Base-by-base conservation (phyloP, 2,888 invertebrate genomes). In the Myopa tessellatipennis region DNA sequence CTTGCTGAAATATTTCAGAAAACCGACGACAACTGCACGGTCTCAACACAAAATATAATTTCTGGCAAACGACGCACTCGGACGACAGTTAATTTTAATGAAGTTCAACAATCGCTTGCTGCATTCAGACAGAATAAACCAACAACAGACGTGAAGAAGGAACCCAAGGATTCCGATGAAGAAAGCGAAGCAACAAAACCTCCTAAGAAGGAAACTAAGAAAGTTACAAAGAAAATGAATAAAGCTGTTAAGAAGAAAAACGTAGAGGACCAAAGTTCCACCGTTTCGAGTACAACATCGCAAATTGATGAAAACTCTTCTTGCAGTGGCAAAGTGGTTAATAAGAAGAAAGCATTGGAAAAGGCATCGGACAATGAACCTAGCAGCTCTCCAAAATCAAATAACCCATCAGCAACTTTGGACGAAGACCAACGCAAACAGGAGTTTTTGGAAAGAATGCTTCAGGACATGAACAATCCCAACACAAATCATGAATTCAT, bases 31-130 rank as follows among this genome's bases (percentile, higher is more conserved):
- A 87, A 86, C 45, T 87, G 87, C 14, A 83, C 83, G 16, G 83
- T 89, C 0, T 89, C 88, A 4, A 86, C 87, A 0, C 87, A 88
- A 52, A 89, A 89, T 75, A 89, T 89, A 8, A 84, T 89, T 8
- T 78, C 79, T 0, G 88, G 89, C 2, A 89, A 88, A 72, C 81
- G 88, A 0, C 82, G 86, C 0, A 85, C 87, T 0, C 84, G 87
- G 0, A 78, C 83, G 0, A 81, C 82, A 0, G 78, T 83, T 0
- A 85, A 85, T 6, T 81, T 88, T 4, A 88, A 87, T 74, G 88
- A 88, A 77, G 84, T 83, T 0, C 74, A 82, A 16, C 79, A 83
- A 0, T 81, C 82, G 3, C 75, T 81, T 0, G 83, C 79, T 8
- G 74, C 80, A 1, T 85, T 85, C 6, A 82, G 84, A 4, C 52